These are phyloP conservation scores for Scylla paramamosain DNA, from an alignment of 1,140 invertebrate genomes.

Conservation along the genomic window DNA sequence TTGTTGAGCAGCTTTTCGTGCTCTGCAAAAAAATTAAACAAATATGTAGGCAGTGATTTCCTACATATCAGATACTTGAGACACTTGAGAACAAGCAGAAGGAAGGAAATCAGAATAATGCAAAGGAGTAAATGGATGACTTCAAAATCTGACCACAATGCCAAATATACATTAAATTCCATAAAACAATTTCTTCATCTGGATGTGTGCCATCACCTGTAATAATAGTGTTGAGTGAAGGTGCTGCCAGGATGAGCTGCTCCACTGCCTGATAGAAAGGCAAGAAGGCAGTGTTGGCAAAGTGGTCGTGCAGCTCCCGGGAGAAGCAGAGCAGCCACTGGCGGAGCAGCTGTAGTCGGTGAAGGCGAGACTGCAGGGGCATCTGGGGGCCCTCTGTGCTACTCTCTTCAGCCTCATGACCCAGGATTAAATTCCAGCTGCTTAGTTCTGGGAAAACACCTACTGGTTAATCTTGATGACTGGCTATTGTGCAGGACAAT, in stretches of 20 bases:
- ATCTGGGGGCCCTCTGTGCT: neutral
- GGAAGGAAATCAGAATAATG: too few relatives aligned
- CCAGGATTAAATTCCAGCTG: neutral
- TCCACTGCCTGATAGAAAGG: constrained; percentile 59
- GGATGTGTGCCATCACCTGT: constrained; percentile 27
- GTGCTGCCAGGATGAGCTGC: constrained; percentile 13
- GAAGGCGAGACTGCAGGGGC: constrained; percentile 57
- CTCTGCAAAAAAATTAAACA: constrained; percentile 49
- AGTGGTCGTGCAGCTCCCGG: constrained; percentile 62
- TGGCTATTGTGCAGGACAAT: too few relatives aligned
- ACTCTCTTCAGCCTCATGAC: neutral
- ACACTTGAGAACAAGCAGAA: too few relatives aligned
- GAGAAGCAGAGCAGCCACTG: constrained; percentile 70
- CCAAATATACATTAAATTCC: too few relatives aligned
- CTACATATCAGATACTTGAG: too few relatives aligned
- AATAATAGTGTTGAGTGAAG: constrained; percentile 47
- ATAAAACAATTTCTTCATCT: too few relatives aligned
- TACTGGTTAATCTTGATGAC: too few relatives aligned
- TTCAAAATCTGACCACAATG: too few relatives aligned
- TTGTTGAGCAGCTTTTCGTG: constrained; percentile 58
- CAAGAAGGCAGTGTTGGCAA: constrained; percentile 58
- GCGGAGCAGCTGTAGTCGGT: constrained; percentile 61
- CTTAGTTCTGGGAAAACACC: neutral
- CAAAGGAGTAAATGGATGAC: too few relatives aligned
- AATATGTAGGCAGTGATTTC: too few relatives aligned